Evolutionary conservation across 2,113 vertebrate species (phyloP).

Genomic region (Chionis minor): DNA sequence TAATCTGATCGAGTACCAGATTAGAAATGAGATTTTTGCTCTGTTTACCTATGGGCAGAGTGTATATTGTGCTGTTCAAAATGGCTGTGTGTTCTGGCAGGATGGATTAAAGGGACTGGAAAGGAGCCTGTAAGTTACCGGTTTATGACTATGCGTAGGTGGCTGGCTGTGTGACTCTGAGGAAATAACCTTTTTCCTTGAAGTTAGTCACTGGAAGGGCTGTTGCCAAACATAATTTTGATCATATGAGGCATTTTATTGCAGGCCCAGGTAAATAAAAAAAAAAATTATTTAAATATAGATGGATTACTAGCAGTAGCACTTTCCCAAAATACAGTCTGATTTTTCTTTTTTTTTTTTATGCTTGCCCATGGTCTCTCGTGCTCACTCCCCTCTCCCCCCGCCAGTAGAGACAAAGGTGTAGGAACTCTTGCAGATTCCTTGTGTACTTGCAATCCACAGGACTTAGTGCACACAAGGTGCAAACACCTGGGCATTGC

Average conservation of each 20-base stretch:
- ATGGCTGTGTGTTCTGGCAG: not conserved
- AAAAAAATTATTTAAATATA: not conserved
- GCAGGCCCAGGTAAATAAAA: not conserved
- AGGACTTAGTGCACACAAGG: not conserved
- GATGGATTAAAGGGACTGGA: not conserved
- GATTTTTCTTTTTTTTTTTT: not conserved
- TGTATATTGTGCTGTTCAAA: not conserved
- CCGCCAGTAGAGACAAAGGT: rapidly evolving
- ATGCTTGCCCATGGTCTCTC: not conserved
- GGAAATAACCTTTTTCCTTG: not conserved
- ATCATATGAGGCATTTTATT: not conserved
- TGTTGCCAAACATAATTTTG: not conserved
- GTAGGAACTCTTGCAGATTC: not conserved
- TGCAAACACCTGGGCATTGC: not conserved
- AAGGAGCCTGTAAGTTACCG: not conserved
- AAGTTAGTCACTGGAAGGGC: not conserved
- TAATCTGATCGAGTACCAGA: not conserved
- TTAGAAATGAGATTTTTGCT: not conserved
- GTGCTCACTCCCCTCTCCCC: too few relatives aligned
- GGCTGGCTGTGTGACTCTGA: not conserved
- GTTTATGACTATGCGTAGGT: not conserved
- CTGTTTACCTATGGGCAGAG: not conserved
- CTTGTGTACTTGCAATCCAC: not conserved
- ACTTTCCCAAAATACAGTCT: not conserved
- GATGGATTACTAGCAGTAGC: not conserved